Conservation (phyloP, 2,888 invertebrate species). For the Helobdella robusta region DNA sequence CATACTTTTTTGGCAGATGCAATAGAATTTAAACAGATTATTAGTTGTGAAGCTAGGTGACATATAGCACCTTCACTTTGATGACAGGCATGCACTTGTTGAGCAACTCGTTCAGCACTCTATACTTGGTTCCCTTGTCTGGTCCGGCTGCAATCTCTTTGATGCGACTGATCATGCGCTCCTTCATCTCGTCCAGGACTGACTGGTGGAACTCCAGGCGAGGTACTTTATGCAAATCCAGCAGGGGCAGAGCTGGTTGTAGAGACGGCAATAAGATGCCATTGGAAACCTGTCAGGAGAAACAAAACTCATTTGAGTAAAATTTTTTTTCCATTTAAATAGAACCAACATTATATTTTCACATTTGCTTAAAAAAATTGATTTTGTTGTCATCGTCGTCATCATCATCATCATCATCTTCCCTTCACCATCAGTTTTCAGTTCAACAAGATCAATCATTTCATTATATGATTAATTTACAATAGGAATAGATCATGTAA, state of each 20-base stretch:
- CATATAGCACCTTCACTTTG: slow-evolving; percentile 60
- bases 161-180: slow-evolving; percentile 41
- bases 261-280: slow-evolving; percentile 66
- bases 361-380: no score
- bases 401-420: neutral
- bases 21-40: neutral
- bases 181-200: slow-evolving; percentile 45
- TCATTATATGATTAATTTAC: no score
- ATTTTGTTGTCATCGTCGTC: no score
- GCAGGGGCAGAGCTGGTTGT: slow-evolving; percentile 81
- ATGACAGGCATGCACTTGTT: slow-evolving; percentile 88
- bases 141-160: slow-evolving; percentile 40
- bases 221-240: slow-evolving; percentile 75
- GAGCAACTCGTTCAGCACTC: slow-evolving; percentile 76
- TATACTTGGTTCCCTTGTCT: slow-evolving; percentile 55
- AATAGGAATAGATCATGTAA: no score
- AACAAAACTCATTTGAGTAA: neutral
- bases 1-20: no score
- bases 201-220: slow-evolving; percentile 88
- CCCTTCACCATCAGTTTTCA: neutral
- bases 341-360: neutral
- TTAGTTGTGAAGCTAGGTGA: slow-evolving; percentile 52
- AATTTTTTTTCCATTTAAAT: no score
- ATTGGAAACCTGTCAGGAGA: slow-evolving; percentile 55
- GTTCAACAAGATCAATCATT: no score